phyloP scores from a whole-genome alignment of 2,797 vertebrate genomes.

The Synaphobranchus kaupii region DNA sequence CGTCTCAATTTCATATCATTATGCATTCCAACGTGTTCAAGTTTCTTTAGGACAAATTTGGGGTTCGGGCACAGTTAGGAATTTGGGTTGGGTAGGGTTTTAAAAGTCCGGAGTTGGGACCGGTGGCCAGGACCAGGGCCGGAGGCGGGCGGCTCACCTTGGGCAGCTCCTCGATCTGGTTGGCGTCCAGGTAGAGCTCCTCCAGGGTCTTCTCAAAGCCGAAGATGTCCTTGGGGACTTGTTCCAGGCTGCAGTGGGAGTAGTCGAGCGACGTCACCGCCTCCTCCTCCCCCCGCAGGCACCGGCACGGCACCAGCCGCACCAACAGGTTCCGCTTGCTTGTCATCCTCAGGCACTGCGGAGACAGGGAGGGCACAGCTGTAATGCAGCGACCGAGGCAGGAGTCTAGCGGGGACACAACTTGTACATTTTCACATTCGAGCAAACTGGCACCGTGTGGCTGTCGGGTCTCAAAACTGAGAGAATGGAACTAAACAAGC shows the following conservation, averaged over 20 bases:
- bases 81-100: background rate
- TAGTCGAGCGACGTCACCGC: conserved; percentile 94
- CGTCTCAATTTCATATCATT: too few relatives aligned
- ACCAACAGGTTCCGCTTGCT: conserved; percentile 93
- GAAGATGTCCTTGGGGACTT: conserved; percentile 98
- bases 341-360: conserved; percentile 94
- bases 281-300: conserved; percentile 96
- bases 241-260: conserved; percentile 98
- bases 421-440: background rate
- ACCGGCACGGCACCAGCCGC: conserved; percentile 97
- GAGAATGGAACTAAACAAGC: background rate
- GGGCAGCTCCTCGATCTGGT: conserved; percentile 99
- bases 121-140: too few relatives aligned
- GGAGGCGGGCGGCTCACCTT: conserved; percentile 76
- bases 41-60: background rate
- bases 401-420: background rate
- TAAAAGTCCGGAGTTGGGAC: background rate
- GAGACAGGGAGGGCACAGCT: conserved; percentile 1
- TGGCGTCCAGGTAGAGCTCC: conserved; percentile 98
- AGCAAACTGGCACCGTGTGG: conserved; percentile 26
- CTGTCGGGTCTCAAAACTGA: background rate
- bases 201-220: conserved; percentile 97
- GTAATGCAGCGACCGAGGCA: background rate
- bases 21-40: background rate
- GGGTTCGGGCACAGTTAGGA: background rate